These are phyloP conservation scores for Bugulina stolonifera DNA, from an alignment of 2,888 invertebrate species.

Conservation along the genomic window DNA sequence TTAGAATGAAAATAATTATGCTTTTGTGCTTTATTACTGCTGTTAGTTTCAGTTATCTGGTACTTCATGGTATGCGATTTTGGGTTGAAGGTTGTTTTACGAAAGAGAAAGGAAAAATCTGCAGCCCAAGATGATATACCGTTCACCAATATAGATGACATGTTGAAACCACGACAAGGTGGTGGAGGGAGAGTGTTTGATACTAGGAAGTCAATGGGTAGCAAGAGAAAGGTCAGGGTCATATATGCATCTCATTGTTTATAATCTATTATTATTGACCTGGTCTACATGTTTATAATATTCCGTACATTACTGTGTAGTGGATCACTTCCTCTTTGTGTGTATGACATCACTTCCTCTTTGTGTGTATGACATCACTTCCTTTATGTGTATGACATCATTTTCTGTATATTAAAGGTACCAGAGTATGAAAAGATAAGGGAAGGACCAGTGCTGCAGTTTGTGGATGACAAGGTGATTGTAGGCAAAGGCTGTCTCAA, in stretches of 20 bases:
- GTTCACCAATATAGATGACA: constrained; percentile 15
- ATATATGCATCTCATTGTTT: no score
- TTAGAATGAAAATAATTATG: no score
- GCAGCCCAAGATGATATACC: background rate
- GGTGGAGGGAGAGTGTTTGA: constrained; percentile 6
- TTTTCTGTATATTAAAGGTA: background rate
- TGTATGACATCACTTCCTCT: background rate
- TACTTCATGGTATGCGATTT: no score
- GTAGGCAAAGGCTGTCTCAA: constrained; percentile 7
- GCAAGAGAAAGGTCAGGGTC: background rate
- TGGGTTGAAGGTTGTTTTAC: constrained; percentile 14
- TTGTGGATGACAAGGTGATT: background rate
- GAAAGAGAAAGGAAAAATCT: background rate
- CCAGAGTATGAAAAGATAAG: constrained; percentile 22
- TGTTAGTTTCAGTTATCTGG: no score
- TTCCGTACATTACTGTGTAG: no score
- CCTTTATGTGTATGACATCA: background rate
- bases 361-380: background rate
- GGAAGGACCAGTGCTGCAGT: background rate
- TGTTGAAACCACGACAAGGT: background rate
- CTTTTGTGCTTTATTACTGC: no score
- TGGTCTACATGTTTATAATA: no score
- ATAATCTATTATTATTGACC: no score
- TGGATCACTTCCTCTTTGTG: background rate
- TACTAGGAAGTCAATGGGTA: constrained; percentile 1